Conservation (phyloP, 2,113 vertebrate species). For the Eulemur macaco region DNA sequence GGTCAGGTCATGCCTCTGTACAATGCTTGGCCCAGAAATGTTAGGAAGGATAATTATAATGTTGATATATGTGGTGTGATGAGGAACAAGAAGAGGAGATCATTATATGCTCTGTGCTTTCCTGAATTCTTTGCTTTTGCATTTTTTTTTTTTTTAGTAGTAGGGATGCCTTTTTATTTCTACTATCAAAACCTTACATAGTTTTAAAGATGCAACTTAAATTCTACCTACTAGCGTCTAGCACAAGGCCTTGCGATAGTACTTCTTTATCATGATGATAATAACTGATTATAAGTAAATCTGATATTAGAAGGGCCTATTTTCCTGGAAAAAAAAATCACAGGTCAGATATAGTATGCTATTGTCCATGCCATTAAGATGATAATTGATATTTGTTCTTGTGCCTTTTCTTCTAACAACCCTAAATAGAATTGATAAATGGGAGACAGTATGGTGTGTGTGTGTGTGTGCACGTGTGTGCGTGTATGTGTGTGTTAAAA, state of each 20-base stretch:
- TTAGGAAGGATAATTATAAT: background rate
- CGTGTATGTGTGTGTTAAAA: background rate
- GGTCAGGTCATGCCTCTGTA: background rate
- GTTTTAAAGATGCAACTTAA: background rate
- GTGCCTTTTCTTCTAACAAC: background rate
- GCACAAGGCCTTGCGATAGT: background rate
- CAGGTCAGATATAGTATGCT: background rate
- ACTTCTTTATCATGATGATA: background rate
- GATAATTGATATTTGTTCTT: background rate
- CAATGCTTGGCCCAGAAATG: background rate
- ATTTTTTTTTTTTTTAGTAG: background rate
- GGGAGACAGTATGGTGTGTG: background rate
- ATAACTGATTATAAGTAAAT: background rate
- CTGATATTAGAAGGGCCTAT: background rate
- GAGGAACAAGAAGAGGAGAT: background rate
- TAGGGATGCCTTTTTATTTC: background rate
- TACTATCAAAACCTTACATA: background rate
- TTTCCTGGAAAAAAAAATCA: background rate
- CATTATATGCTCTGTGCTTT: background rate
- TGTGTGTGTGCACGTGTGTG: background rate
- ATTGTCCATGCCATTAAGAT: background rate
- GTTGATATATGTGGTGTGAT: background rate
- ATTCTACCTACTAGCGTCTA: background rate
- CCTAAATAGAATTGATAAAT: background rate
- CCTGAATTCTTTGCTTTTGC: background rate